These are phyloP conservation scores for Lordiphosa fenestrarum DNA, from an alignment of 2,888 invertebrate species.

Conservation along the genomic window DNA sequence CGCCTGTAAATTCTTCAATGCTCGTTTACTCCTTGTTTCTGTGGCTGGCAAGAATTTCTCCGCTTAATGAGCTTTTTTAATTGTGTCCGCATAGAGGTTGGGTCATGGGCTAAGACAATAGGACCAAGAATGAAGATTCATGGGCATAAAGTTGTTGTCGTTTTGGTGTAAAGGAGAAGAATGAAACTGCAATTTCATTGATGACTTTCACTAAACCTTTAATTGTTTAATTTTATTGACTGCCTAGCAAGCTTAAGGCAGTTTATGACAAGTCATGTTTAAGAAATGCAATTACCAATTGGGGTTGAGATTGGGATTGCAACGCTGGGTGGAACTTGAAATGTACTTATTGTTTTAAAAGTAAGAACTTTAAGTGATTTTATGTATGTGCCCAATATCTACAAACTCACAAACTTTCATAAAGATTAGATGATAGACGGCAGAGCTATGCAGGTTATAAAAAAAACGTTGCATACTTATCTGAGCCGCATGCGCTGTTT, in stretches of 20 bases:
- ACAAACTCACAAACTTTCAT: too few species aligned
- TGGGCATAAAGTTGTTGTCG: slow-evolving; percentile 9
- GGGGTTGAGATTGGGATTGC: too few species aligned
- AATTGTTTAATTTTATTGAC: slow-evolving; percentile 54
- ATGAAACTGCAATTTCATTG: slow-evolving; percentile 55
- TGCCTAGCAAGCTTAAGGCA: slow-evolving; percentile 30
- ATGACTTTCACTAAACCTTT: slow-evolving; percentile 40
- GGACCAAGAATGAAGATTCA: slow-evolving; percentile 22
- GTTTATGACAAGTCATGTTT: slow-evolving; percentile 31
- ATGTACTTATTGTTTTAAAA: too few species aligned
- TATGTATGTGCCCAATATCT: too few species aligned
- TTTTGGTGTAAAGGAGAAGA: slow-evolving; percentile 14
- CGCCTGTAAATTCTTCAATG: slow-evolving; percentile 65
- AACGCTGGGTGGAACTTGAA: too few species aligned
- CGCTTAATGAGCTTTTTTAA: slow-evolving; percentile 65
- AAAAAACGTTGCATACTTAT: too few species aligned
- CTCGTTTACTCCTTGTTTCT: slow-evolving; percentile 28
- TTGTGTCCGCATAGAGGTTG: slow-evolving; percentile 34
- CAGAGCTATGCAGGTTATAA: too few species aligned
- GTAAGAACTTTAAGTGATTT: too few species aligned
- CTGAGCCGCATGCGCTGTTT: too few species aligned
- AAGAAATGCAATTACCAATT: neutral
- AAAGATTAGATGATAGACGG: too few species aligned
- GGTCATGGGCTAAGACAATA: slow-evolving; percentile 45
- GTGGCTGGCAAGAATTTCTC: slow-evolving; percentile 30